Base-by-base conservation (phyloP, 2,797 vertebrate genomes). In the Pseudomugil tenellus region DNA sequence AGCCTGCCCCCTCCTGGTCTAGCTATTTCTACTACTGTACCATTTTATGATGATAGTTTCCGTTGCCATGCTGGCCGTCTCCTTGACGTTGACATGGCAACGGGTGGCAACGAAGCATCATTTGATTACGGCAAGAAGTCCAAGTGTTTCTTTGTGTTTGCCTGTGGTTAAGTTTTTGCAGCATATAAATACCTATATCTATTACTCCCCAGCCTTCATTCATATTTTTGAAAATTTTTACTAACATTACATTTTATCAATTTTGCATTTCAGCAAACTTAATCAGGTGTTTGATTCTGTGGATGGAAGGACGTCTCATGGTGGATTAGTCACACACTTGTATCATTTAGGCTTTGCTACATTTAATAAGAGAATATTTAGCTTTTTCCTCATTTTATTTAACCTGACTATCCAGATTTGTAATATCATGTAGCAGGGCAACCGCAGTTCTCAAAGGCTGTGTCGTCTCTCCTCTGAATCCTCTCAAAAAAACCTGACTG, bases 11-110 rank as follows among this genome's bases (percentile, higher is more conserved):
- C 92, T 96, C 98, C 84, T 99, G 98, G 98, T 98, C 98, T 98
- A 99, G 97, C 94, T 99, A 99, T 98, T 96, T 99, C 92, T 99
- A 98, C 96, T 99, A 99, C 94, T 99, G 98, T 97, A 99, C 98
- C 94, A 98, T 99, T 98, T 99, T 99, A 99, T 99, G 98, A 99
- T 99, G 97, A 97, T 98, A 96, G 97, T 98, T 98, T 98, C 98
- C 97, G 97, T 99, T 99, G 97, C 95, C 95, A 89, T 94, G 96
- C 84, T 91, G 93, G 88, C 89, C 79, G 76, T 93, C 92, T 92
- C 81, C 81, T 71, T 79, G 91, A 93, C 91, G 92, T 92, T 93
- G 92, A 93, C 95, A 73, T 96, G 97, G 97, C 96, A 99, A 97
- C 97, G 97, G 97, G 94, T 94, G 96, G 94, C 93, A 95, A 95